Evolutionary conservation across 2,113 vertebrate species (phyloP), one percentile per base, ranked within the genome.

Genomic region (Dascyllus trimaculatus): DNA sequence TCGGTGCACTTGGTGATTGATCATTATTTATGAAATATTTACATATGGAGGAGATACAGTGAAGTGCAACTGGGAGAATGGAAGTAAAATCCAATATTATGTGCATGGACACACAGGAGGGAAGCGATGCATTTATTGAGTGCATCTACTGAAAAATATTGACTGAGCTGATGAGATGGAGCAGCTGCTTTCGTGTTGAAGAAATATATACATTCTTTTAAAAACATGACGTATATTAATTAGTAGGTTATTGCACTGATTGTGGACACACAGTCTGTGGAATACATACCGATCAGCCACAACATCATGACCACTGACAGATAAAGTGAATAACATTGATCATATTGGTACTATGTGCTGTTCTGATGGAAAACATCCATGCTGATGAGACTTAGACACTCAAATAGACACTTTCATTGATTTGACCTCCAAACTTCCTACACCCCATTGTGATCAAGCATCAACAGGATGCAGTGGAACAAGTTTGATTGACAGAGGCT

Each of bases 11-110:
- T 18, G 3, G 49, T 59, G 56, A 79, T 61, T 65, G 71, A 78
- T 80, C 46, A 58, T 60, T 77, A 61, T 91, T 78, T 71, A 68
- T 80, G 11, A 78, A 77, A 60, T 72, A 52, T 71, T 80, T 9
- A 25, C 3, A 21, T 7, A 8, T n/a, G 6, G 17, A 3, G 17
- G 29, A 54, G 49, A 61, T 45, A 61, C 46, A 11, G 35, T 51
- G n/a, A 17, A 58, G 32, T 62, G 61, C 0, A 65, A 51, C 26
- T 61, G 43, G 51, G 53, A 46, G 29, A n/a, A n/a, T n/a, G 62
- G 6, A 57, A 64, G 67, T 54, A 54, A 68, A 82, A 63, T 40
- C 11, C 43, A 78, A 38, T 59, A 73, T 32, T 43, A 17, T 56
- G 14, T 15, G 40, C 25, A 45, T 48, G 49, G 17, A 68, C 38